Evolutionary conservation across 2,888 invertebrate genomes (phyloP), one percentile per base, ranked within the genome.

Genomic region (Dysmachus trigonus): DNA sequence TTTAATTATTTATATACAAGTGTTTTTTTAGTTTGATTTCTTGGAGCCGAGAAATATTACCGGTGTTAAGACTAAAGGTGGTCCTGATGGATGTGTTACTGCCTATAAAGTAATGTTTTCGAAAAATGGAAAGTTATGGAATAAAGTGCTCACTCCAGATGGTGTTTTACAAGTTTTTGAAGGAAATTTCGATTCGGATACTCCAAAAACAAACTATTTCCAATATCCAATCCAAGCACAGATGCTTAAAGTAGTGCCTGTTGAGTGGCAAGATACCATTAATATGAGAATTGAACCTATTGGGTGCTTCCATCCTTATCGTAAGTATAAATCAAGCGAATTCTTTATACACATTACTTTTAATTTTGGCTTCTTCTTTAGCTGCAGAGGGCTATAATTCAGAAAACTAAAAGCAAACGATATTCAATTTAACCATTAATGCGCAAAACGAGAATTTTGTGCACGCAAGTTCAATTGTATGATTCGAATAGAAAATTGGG

Each of bases 221-320:
- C 92, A 93, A n/a, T 93, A 93, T n/a, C 95, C 97, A 0, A 93
- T 98, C 73, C 93, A 94, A 88, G 95, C 97, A 0, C 94, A 94
- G 88, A 96, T 95, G 89, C 88, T 98, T 1, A 95, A 95, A 90
- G 90, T 98, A 15, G 91, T 95, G 83, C 97, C 97, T 0, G 90
- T 93, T 0, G 94, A 95, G 84, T 97, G 97, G 97, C 93, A 95
- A 62, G 92, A 94, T 4, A 94, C 93, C 87, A 95, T 97, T 41
- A 95, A 96, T 88, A 93, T 98, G 91, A 94, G 95, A 86, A 91
- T 95, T 0, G 97, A 98, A 89, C 94, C 97, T 0, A 92, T 95
- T 15, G 97, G 97, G 6, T 98, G 98, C 90, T 97, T 94, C 88
- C 92, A 94, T 88, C 95, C 95, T 1, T 96, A 96, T 90, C 93